A percentile compares a stretch with the other conserved stretches of the same genome.
Conservation (phyloP, 2,888 invertebrate genomes). For the Phlogophora meticulosa region DNA sequence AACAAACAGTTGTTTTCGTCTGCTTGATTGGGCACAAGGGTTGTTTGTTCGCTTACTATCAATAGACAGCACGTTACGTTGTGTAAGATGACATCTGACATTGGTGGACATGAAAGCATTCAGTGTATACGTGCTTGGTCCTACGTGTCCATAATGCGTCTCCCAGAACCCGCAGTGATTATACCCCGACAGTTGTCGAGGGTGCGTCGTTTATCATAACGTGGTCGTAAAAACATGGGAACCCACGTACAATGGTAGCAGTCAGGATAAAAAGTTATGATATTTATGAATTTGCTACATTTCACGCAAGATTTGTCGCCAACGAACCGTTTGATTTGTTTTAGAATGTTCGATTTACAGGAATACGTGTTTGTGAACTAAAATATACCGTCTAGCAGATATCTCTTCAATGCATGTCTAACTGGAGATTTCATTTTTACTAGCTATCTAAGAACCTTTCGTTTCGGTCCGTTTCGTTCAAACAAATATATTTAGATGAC, state of each 20-base stretch:
- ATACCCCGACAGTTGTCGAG: constrained; percentile 64
- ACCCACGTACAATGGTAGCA: constrained; percentile 72
- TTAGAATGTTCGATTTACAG: constrained; percentile 46
- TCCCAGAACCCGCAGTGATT: constrained; percentile 76
- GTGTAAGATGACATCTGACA: constrained; percentile 71
- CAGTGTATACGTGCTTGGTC: constrained; percentile 71
- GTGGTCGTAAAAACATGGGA: constrained; percentile 77
- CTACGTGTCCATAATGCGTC: constrained; percentile 78
- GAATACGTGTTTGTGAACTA: constrained; percentile 35
- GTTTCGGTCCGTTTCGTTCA: too few relatives aligned
- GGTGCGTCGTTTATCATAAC: constrained; percentile 84
- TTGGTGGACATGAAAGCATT: constrained; percentile 68
- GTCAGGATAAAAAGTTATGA: constrained; percentile 69
- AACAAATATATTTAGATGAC: neutral
- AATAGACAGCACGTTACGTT: constrained; percentile 59
- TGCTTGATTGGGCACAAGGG: constrained; percentile 65
- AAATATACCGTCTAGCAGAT: constrained; percentile 7
- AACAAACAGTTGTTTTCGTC: constrained; percentile 35
- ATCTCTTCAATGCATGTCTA: constrained; percentile 5
- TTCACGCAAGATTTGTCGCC: constrained; percentile 79
- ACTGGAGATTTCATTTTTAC: neutral
- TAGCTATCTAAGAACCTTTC: neutral
- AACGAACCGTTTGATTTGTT: constrained; percentile 65
- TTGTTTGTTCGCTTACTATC: constrained; percentile 64
- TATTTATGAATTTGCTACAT: constrained; percentile 80